Evolutionary conservation across 30 jellyfish, hydroid and myxozoan species (phyloP).

Genomic region (Pelagia noctiluca): DNA sequence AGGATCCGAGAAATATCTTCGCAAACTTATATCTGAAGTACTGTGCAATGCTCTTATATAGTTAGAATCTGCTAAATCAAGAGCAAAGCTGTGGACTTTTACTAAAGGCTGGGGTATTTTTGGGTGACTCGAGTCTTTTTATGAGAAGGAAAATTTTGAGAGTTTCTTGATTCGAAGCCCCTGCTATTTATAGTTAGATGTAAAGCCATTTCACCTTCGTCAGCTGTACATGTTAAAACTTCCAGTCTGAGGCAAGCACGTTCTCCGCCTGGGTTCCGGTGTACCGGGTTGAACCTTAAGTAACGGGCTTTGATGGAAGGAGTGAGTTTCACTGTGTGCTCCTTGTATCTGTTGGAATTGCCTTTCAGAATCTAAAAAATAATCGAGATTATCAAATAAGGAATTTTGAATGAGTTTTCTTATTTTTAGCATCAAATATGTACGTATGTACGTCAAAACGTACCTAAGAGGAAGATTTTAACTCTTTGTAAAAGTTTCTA

Average conservation of each 20-base stretch:
- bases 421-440: neutral
- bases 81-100: neutral
- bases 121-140: neutral
- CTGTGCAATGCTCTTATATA: too few relatives aligned
- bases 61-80: neutral
- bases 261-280: neutral
- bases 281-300: neutral
- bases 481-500: too few relatives aligned
- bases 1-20: too few relatives aligned
- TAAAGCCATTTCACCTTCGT: slow-evolving; percentile 71
- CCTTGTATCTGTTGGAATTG: neutral
- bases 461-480: neutral
- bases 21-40: too few relatives aligned
- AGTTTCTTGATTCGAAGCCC: too few relatives aligned
- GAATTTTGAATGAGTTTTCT: neutral
- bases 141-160: too few relatives aligned
- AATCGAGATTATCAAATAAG: neutral
- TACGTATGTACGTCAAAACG: too few relatives aligned
- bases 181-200: too few relatives aligned
- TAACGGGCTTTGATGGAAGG: neutral
- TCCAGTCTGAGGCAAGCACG: slow-evolving; percentile 40
- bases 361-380: neutral
- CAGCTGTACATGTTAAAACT: slow-evolving; percentile 43
- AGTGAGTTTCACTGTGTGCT: neutral
- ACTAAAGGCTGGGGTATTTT: neutral